phyloP scores from a whole-genome alignment of 2,888 invertebrate genomes.

The Endotricha flammealis region DNA sequence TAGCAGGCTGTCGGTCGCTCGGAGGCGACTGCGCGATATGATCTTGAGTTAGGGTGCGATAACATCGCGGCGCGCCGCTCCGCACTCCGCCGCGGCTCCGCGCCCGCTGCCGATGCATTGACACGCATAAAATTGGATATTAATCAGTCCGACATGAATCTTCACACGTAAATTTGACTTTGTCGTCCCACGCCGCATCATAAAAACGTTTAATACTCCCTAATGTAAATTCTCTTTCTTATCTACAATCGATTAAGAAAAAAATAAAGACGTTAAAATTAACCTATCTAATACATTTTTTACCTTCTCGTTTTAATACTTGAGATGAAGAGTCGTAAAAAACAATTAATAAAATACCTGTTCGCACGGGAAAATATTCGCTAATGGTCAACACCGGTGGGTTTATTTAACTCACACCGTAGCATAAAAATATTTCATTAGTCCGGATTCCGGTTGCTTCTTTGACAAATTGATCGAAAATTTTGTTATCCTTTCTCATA shows the following conservation, averaged over 20 bases:
- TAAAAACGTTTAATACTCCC: slow-evolving; percentile 4
- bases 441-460: slow-evolving; percentile 21
- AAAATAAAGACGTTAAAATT: background rate
- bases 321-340: slow-evolving; percentile 15
- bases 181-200: slow-evolving; percentile 3
- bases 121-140: slow-evolving; percentile 51
- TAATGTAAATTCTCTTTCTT: slow-evolving; percentile 6
- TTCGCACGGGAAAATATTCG: slow-evolving; percentile 17
- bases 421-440: slow-evolving; percentile 23
- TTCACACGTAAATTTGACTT: slow-evolving; percentile 23
- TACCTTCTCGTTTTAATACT: no score
- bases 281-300: no score
- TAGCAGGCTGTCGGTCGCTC: slow-evolving; percentile 33
- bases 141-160: slow-evolving; percentile 42
- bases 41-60: slow-evolving; percentile 41
- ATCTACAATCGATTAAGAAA: background rate
- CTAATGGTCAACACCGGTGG: slow-evolving; percentile 16
- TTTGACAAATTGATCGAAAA: slow-evolving; percentile 28
- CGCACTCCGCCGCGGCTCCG: slow-evolving; percentile 13
- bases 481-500: slow-evolving; percentile 21
- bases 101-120: slow-evolving; percentile 36
- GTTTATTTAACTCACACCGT: slow-evolving; percentile 21
- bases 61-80: slow-evolving; percentile 32
- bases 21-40: slow-evolving; percentile 37
- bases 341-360: slow-evolving; percentile 16